Percentiles rank a stretch among this genome's conserved stretches.
These are phyloP conservation scores for Dipodomys merriami DNA, from an alignment of 2,113 vertebrate genomes.

Conservation along the genomic window DNA sequence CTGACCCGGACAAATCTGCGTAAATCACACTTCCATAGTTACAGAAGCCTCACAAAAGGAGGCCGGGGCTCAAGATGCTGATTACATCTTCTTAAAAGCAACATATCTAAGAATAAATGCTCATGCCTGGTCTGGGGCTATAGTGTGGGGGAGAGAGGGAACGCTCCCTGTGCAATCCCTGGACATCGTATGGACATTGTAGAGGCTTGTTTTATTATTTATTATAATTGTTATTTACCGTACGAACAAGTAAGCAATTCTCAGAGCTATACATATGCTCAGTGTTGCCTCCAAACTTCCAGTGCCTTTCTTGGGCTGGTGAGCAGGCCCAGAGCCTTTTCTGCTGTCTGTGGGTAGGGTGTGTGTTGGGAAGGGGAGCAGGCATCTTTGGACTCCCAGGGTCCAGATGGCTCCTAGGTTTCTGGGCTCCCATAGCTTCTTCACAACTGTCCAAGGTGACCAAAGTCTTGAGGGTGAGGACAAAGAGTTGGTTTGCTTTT, in stretches of 20 bases:
- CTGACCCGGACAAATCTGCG: constrained; percentile 93
- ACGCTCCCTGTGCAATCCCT: neutral
- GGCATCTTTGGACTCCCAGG: neutral
- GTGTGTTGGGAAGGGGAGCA: no score
- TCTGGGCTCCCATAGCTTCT: neutral
- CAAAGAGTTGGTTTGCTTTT: constrained; percentile 52
- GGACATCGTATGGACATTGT: neutral
- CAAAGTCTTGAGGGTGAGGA: neutral
- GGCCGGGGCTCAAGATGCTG: constrained; percentile 90
- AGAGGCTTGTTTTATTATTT: neutral
- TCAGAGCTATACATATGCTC: constrained; percentile 23
- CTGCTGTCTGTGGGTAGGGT: neutral
- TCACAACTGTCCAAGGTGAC: neutral
- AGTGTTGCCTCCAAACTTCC: constrained; percentile 27
- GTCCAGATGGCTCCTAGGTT: neutral
- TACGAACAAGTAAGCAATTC: constrained; percentile 26
- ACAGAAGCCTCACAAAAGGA: constrained; percentile 90
- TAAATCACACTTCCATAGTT: constrained; percentile 95
- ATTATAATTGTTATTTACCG: neutral
- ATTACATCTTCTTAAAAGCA: constrained; percentile 89
- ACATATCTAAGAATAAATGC: constrained; percentile 87
- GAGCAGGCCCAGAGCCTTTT: neutral
- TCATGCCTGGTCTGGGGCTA: neutral
- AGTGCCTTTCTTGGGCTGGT: neutral
- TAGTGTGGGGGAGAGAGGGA: neutral